A percentile compares a stretch with the other conserved stretches of the same genome.
Conservation (phyloP, 2,113 vertebrate species). For the Ivindomyrus marchei region DNA sequence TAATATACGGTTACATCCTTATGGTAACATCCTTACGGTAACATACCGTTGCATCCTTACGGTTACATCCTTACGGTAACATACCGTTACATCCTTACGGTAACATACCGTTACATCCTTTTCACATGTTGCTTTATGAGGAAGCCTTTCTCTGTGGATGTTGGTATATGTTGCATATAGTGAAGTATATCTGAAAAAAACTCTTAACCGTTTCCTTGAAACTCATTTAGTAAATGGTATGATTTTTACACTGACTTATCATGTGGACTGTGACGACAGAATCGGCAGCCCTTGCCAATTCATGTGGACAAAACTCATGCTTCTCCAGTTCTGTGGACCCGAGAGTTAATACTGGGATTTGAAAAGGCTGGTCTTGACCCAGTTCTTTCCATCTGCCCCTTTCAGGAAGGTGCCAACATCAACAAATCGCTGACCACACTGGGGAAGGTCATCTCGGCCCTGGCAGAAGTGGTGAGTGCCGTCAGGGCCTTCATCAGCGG, state of each 20-base stretch:
- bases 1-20: no score
- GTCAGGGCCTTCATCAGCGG: not conserved
- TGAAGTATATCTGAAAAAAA: not conserved
- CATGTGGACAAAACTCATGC: not conserved
- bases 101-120: not conserved
- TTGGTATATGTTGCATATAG: not conserved
- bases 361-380: not conserved
- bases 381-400: constrained; percentile 28
- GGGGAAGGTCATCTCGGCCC: constrained; percentile 96
- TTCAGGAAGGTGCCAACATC: constrained; percentile 96
- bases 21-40: no score
- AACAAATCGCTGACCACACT: constrained; percentile 97
- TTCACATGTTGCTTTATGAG: not conserved
- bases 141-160: not conserved
- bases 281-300: not conserved
- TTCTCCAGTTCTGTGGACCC: not conserved
- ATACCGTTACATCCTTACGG: no score
- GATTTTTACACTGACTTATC: not conserved
- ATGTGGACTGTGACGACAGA: not conserved
- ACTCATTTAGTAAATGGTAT: not conserved
- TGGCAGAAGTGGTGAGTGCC: constrained; percentile 94
- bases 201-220: not conserved
- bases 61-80: not conserved
- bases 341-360: not conserved
- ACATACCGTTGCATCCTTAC: no score